Conservation (phyloP, 2,888 invertebrate species). For the Nemapogon koenigi region DNA sequence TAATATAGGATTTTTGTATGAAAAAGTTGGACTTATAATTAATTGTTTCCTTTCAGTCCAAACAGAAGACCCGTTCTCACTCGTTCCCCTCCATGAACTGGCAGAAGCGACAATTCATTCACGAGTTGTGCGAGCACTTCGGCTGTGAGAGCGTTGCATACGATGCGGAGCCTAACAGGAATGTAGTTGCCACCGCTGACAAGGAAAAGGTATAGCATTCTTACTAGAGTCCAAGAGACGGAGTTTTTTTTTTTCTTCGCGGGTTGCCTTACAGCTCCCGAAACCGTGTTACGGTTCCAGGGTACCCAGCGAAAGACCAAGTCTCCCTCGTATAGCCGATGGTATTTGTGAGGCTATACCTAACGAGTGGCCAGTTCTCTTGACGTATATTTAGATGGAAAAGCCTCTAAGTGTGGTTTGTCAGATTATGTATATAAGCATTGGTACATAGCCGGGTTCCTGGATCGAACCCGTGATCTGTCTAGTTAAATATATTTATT, state of each 20-base stretch:
- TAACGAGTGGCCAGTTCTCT: too few relatives aligned
- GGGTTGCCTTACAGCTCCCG: too few relatives aligned
- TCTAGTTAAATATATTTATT: too few relatives aligned
- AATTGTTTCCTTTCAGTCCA: conserved; percentile 58
- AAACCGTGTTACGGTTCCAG: too few relatives aligned
- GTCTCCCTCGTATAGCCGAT: not conserved
- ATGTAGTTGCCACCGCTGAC: conserved; percentile 90
- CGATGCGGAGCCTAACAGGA: conserved; percentile 94
- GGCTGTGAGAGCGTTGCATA: conserved; percentile 94
- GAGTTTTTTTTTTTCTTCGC: not conserved
- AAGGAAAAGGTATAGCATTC: conserved; percentile 67
- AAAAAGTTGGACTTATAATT: too few relatives aligned
- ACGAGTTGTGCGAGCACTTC: conserved; percentile 94
- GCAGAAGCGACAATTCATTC: conserved; percentile 89
- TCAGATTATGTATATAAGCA: too few relatives aligned
- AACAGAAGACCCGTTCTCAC: conserved; percentile 81
- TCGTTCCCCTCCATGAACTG: conserved; percentile 94
- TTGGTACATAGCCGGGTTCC: too few relatives aligned
- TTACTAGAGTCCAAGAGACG: not conserved
- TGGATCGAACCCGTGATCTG: too few relatives aligned
- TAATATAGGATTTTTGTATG: too few relatives aligned
- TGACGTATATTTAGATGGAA: too few relatives aligned
- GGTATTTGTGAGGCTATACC: too few relatives aligned
- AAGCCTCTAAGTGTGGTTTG: too few relatives aligned
- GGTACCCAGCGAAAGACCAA: not conserved